Evolutionary conservation across 2,797 vertebrate species (phyloP), one percentile per base, ranked within the genome.

Genomic region (Melanogrammus aeglefinus): DNA sequence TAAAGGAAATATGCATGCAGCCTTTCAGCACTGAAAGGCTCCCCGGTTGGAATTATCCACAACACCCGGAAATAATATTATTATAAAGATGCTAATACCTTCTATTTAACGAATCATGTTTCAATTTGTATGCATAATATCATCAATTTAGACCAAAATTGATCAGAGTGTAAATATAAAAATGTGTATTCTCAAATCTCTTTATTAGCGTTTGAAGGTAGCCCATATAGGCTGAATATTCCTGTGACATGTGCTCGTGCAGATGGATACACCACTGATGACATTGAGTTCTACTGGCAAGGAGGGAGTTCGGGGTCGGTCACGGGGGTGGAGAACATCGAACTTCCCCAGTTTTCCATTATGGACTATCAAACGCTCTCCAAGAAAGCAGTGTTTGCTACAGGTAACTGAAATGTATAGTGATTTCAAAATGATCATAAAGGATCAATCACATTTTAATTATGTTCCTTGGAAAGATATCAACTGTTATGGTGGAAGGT

Each of bases 231-330:
- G 38, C 6, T 39, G 12, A n/a, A 74, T 7, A 5, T 72, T 18
- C 57, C 47, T n/a, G 57, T 51, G 57, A 5, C 57, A n/a, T n/a
- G 57, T 13, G 6, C 81, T 80, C 81, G 91, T 87, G 44, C 90
- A 97, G 97, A 98, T 91, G 97, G 97, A 78, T 99, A 98, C 85
- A 98, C 97, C 81, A 97, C 96, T 2, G 97, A 98, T 76, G 97
- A 99, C 92, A 98, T 98, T 72, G 96, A 97, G 89, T 98, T 98
- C 91, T 98, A 98, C 87, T 98, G 97, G 97, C 95, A 96, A 76
- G 96, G 96, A 87, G 93, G 96, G 47, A 94, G 92, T 6, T 96
- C 96, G 2, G 77, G 75, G 0, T 90, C 90, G 9, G 96, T 98
- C 82, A 98, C 96, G 0, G 97, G 97, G 75, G 96, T 98, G 80